A percentile compares a stretch with the other conserved stretches of the same genome.
Evolutionary conservation across 1,140 invertebrate species (phyloP).

Genomic region (Anadara kagoshimensis): DNA sequence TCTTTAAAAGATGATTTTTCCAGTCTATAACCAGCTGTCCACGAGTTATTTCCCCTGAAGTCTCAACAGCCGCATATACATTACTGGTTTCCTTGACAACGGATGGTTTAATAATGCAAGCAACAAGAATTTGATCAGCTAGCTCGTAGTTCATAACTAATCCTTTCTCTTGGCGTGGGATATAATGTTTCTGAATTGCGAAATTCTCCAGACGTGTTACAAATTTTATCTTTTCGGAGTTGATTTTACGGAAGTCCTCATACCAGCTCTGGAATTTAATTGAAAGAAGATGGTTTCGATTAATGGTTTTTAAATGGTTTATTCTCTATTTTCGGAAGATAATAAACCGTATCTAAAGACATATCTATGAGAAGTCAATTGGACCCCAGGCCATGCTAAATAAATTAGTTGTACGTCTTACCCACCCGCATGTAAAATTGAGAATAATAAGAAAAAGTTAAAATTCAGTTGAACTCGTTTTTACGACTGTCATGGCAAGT

Average conservation of each 20-base stretch:
- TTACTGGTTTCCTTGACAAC: constrained; percentile 42
- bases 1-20: constrained; percentile 35
- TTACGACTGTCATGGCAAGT: too few species aligned
- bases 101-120: constrained; percentile 34
- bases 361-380: too few species aligned
- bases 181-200: constrained; percentile 20
- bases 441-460: too few species aligned
- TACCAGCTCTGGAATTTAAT: constrained; percentile 16
- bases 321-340: too few species aligned
- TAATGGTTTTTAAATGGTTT: too few species aligned
- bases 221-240: constrained; percentile 4
- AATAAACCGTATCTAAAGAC: too few species aligned
- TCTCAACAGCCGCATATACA: constrained; percentile 54
- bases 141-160: constrained; percentile 14
- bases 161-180: constrained; percentile 21
- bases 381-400: too few species aligned
- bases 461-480: too few species aligned
- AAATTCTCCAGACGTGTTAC: constrained; percentile 23
- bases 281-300: too few species aligned
- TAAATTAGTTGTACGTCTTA: too few species aligned
- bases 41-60: constrained; percentile 54
- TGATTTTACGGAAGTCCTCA: neutral
- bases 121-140: constrained; percentile 53
- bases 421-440: too few species aligned
- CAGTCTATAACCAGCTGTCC: constrained; percentile 67